Evolutionary conservation across 2,797 vertebrate genomes (phyloP), one percentile per base, ranked within the genome.

Genomic region (Sebastes hubbsi): DNA sequence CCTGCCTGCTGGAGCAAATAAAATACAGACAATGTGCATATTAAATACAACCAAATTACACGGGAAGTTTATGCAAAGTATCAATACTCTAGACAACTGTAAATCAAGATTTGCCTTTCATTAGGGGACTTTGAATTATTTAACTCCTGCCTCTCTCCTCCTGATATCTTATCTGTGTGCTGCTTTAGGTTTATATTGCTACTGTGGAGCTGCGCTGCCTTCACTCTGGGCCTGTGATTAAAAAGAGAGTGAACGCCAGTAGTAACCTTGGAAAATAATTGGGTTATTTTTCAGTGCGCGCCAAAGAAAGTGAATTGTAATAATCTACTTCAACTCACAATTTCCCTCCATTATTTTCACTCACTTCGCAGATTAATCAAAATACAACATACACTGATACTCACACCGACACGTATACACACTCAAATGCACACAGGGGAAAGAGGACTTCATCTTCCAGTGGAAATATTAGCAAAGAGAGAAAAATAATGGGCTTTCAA

Each of bases 211-310:
- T 7, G 30, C 38, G 68, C 77, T 81, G 74, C 62, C 80, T 84
- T 84, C 83, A 81, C 14, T 77, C 75, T 56, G 29, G 24, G 60
- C 72, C 71, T 87, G 77, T 88, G 84, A 91, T 92, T 88, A 90
- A 91, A 90, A 85, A 80, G 77, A 67, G 61, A 83, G 78, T 20
- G 61, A 86, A 84, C 13, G 25, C 81, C 66, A 75, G 82, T 72
- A 32, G 80, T 83, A 92, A 89, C 90, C 89, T 88, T 86, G 89
- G 75, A 90, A 92, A 87, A 88, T 91, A 91, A 93, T 91, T 92
- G 84, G 87, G 74, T 85, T 86, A 87, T 92, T 92, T 93, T 91
- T 90, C 90, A 90, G 77, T 9, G 73, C 38, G 68, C 65, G 84
- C 60, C 80, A 87, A 78, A 88, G 88, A 82, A 86, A 84, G 77